A percentile compares a stretch with the other conserved stretches of the same genome.
These are phyloP conservation scores for Biston stratarius DNA, from an alignment of 2,888 invertebrate genomes.

Conservation along the genomic window DNA sequence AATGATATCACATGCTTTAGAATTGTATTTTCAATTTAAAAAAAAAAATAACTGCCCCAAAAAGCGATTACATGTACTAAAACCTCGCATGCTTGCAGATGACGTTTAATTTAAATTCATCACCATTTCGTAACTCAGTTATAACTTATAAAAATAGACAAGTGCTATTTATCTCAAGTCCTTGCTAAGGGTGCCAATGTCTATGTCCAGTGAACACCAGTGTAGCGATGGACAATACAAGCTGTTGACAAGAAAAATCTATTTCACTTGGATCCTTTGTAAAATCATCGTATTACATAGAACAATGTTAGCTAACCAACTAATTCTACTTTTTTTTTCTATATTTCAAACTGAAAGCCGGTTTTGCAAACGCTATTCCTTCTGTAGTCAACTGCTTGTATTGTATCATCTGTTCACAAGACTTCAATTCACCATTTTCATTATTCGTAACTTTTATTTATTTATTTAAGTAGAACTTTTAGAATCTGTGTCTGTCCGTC, in stretches of 20 bases:
- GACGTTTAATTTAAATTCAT: no score
- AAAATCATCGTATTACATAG: neutral
- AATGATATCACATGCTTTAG: neutral
- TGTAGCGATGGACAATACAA: neutral
- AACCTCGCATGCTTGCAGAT: no score
- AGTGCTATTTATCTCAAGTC: neutral
- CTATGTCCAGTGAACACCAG: neutral
- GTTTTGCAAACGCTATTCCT: no score
- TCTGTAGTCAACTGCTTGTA: conserved; percentile 6
- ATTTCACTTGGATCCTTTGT: conserved; percentile 1
- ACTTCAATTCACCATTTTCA: conserved; percentile 16
- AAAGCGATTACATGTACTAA: no score
- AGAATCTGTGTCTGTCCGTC: conserved; percentile 82
- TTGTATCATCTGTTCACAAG: conserved; percentile 9
- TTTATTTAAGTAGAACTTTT: conserved; percentile 55
- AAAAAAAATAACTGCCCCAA: no score
- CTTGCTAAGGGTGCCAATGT: conserved; percentile 1
- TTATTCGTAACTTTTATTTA: conserved; percentile 44
- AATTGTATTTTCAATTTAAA: no score
- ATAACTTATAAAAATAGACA: neutral
- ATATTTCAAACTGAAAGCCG: neutral
- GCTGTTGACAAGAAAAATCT: neutral
- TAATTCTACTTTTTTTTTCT: neutral
- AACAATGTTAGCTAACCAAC: neutral
- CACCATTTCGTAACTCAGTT: neutral